Evolutionary conservation across 53 echinoderm and acorn worm genomes (phyloP), one percentile per base, ranked within the genome.

Genomic region (Antedon mediterranea): DNA sequence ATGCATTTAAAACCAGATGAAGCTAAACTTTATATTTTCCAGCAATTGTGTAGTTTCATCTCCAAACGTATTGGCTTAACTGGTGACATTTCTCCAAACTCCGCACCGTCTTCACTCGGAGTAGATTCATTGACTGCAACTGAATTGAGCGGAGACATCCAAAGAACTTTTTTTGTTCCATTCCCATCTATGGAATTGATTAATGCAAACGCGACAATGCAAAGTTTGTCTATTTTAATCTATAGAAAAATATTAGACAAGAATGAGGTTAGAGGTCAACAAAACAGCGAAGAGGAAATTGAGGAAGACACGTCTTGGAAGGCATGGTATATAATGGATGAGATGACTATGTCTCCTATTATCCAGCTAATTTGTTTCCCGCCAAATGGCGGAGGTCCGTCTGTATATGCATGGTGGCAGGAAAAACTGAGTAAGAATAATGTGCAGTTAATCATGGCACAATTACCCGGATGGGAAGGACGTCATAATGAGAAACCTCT

Each of bases 381-480:
- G 13, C 83, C 86, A 14, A 89, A 77, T 34, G 89, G 89, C 15
- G 86, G 83, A 43, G 89, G 89, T 32, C 78, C 81, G 2, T 86
- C 89, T 6, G 5, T 84, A 43, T 89, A 80, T 78, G 43, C 77
- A 4, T 57, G 71, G 20, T 86, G 86, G 89, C 74, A 79, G 23
- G 31, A 77, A 6, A 57, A 30, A 9, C 34, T 89, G 28, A 80
- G 71, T 37, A 37, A 78, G 15, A 43, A 72, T 29, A 84, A 81
- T 20, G 71, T 89, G n/a, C 86, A 86, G 32, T 13, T 85, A 13
- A 29, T 86, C 32, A 80, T 86, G 77, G 78, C 83, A 15, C 89
- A 89, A n/a, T 44, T 89, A 27, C 89, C 89, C 0, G 89, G 89
- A 20, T 89, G 89, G 89, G 89, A 89, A 78, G 89, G 89, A 11